Evolutionary conservation across 1,140 invertebrate species (phyloP).

Genomic region (Bilobella aurantiaca): DNA sequence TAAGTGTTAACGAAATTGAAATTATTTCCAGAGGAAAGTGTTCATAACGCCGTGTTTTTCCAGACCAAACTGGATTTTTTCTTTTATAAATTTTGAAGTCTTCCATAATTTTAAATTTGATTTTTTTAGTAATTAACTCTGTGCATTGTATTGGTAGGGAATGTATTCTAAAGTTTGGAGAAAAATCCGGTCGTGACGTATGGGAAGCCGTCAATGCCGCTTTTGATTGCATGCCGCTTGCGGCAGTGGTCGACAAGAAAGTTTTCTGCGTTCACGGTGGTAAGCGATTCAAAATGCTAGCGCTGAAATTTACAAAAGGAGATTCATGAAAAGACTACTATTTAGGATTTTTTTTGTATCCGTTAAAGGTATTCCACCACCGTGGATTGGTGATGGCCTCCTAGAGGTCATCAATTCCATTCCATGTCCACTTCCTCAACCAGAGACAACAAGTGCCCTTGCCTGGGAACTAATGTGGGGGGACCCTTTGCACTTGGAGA

Average conservation of each 20-base stretch:
- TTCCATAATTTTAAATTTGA: no score
- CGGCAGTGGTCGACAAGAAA: slow-evolving; percentile 58
- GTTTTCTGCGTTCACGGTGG: slow-evolving; percentile 66
- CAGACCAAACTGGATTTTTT: no score
- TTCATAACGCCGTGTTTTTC: no score
- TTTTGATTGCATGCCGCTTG: slow-evolving; percentile 59
- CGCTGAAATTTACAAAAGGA: no score
- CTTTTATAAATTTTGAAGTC: no score
- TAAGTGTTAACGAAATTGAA: slow-evolving; percentile 37
- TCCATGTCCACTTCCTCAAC: slow-evolving; percentile 52
- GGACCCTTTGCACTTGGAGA: slow-evolving; percentile 49
- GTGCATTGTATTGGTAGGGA: slow-evolving; percentile 39
- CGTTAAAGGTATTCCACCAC: slow-evolving; percentile 46
- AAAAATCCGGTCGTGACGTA: slow-evolving; percentile 48
- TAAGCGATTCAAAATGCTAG: no score
- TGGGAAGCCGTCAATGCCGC: slow-evolving; percentile 59
- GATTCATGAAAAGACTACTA: no score
- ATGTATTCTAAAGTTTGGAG: slow-evolving; percentile 56
- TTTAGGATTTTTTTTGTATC: slow-evolving; percentile 9
- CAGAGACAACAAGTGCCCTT: slow-evolving; percentile 52
- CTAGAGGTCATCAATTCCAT: slow-evolving; percentile 50
- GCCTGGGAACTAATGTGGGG: slow-evolving; percentile 71
- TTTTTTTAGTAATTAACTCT: background rate
- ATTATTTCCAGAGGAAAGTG: no score
- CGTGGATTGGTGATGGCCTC: slow-evolving; percentile 47